Evolutionary conservation across 2,113 vertebrate species (phyloP).

Genomic region (Dascyllus trimaculatus): DNA sequence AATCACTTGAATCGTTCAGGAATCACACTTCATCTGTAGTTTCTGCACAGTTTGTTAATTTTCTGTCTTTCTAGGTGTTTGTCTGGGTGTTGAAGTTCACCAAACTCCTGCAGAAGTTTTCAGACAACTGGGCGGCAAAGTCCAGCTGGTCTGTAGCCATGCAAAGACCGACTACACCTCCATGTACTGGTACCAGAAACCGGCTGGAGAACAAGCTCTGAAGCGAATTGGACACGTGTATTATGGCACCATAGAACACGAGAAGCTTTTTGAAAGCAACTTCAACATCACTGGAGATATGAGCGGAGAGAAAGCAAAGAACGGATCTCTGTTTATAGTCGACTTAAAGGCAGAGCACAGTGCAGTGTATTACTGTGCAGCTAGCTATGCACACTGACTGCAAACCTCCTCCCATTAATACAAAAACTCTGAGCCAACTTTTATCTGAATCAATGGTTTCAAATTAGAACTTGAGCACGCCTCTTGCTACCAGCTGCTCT

Average conservation of each 20-base stretch:
- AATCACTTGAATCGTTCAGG: not conserved
- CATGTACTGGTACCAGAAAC: conserved; percentile 21
- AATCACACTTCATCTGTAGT: not conserved
- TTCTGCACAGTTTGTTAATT: not conserved
- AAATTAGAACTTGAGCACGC: not conserved
- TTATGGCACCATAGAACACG: not conserved
- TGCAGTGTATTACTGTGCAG: conserved; percentile 71
- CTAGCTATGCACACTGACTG: conserved; percentile 53
- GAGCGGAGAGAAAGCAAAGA: conserved; percentile 27
- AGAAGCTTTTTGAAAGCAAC: not conserved
- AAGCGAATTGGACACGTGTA: conserved; percentile 25
- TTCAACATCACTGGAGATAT: conserved; percentile 58
- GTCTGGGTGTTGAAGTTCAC: conserved; percentile 14
- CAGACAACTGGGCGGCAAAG: not conserved
- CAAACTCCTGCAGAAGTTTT: not conserved
- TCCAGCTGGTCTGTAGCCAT: conserved; percentile 40
- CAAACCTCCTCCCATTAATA: not conserved
- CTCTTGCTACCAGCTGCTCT: not conserved
- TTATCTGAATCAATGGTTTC: not conserved
- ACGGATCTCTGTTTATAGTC: conserved; percentile 22
- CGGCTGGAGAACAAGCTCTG: conserved; percentile 24
- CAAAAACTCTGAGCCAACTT: conserved; percentile 16
- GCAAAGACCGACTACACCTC: not conserved
- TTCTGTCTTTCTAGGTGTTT: not conserved
- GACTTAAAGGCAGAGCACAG: conserved; percentile 31